Evolutionary conservation across 2,113 vertebrate genomes (phyloP).

Genomic region (Clarias gariepinus): DNA sequence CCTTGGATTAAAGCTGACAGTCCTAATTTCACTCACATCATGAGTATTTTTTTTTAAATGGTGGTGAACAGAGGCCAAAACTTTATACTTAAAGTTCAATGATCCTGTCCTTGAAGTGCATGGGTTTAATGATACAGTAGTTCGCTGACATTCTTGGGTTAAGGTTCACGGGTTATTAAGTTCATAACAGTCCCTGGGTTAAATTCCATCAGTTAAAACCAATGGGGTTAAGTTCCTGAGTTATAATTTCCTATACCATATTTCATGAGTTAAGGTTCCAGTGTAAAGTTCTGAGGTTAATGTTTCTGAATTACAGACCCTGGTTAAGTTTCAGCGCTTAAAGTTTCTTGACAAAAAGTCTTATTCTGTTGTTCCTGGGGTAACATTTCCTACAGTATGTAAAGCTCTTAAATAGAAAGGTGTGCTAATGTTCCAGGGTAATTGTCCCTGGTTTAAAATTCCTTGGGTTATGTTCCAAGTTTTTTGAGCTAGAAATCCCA

Average conservation of each 20-base stretch:
- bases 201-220: background rate
- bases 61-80: too few species aligned
- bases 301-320: background rate
- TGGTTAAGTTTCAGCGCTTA: background rate
- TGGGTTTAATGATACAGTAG: background rate
- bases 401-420: too few species aligned
- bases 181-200: background rate
- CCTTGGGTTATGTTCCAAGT: background rate
- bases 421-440: background rate
- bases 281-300: background rate
- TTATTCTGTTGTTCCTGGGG: background rate
- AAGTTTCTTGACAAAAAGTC: background rate
- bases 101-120: background rate
- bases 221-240: background rate
- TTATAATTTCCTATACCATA: background rate
- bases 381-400: background rate
- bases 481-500: background rate
- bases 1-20: too few species aligned
- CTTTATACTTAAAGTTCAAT: background rate
- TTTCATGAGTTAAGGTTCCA: background rate
- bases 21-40: too few species aligned
- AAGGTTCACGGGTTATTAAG: background rate
- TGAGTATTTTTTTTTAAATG: too few species aligned
- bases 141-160: background rate
- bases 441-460: background rate